Conservation (phyloP, 2,113 vertebrate genomes). For the Muntiacus reevesi region DNA sequence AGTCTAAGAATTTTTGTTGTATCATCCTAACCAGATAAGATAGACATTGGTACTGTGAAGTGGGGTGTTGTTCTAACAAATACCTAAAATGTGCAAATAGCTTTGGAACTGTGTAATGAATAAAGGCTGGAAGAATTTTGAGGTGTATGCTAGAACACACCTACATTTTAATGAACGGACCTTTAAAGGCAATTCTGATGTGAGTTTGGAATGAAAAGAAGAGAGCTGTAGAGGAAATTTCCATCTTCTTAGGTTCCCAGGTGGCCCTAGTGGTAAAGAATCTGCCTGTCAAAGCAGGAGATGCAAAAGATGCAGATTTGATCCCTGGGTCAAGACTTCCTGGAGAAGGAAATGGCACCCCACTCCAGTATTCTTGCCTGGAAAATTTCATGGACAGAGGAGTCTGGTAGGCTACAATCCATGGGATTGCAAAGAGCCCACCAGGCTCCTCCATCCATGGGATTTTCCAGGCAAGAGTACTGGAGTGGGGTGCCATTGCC, state of each 20-base stretch:
- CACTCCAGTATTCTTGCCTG: background rate
- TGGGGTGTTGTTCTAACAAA: background rate
- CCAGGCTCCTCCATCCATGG: too few relatives aligned
- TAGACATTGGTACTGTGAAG: background rate
- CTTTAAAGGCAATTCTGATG: background rate
- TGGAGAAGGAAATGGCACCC: background rate
- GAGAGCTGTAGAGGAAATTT: background rate
- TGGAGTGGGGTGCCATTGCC: too few relatives aligned
- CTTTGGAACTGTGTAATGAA: background rate
- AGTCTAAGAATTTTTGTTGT: background rate
- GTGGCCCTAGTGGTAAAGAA: background rate
- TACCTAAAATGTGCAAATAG: background rate
- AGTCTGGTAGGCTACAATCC: background rate
- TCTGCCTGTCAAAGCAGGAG: background rate
- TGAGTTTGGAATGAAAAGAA: background rate
- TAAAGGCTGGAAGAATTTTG: background rate
- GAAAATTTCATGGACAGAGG: background rate
- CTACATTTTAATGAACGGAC: background rate
- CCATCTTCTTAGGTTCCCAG: background rate
- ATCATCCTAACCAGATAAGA: background rate
- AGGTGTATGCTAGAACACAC: background rate
- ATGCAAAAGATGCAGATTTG: background rate
- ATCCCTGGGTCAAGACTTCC: background rate
- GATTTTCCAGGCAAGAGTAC: too few relatives aligned
- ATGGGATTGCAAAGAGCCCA: background rate